These are phyloP conservation scores for Aurelia coerulea DNA, from an alignment of 30 jellyfish, hydroid and myxozoan species.

Conservation along the genomic window DNA sequence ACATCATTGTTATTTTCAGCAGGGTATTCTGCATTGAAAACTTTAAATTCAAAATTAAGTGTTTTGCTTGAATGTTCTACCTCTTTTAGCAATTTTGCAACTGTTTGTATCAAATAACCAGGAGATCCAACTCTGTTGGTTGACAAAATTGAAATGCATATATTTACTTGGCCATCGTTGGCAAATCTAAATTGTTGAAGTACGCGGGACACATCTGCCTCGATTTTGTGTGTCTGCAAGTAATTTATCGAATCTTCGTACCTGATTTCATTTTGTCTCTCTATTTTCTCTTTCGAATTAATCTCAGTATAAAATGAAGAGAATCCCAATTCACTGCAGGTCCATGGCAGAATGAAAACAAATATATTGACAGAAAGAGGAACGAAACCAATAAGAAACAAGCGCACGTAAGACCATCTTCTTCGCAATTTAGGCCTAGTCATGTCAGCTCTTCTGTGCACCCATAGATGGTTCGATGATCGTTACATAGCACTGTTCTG, in stretches of 20 bases:
- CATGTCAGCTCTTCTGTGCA: too few species aligned
- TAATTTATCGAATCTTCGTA: constrained; percentile 7
- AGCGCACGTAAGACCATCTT: too few species aligned
- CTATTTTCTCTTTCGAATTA: not conserved
- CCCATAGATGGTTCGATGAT: too few species aligned
- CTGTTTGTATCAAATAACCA: constrained; percentile 45
- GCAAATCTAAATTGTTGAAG: not conserved
- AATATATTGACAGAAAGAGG: constrained; percentile 14
- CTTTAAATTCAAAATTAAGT: constrained; percentile 4
- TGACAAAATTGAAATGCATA: constrained; percentile 23
- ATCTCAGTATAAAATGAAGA: constrained; percentile 17
- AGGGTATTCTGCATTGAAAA: constrained; percentile 39
- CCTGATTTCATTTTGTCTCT: constrained; percentile 5
- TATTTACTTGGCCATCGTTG: not conserved
- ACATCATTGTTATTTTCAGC: constrained; percentile 7
- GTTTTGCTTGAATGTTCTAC: not conserved
- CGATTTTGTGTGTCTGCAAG: not conserved
- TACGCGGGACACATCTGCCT: not conserved
- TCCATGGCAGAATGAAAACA: constrained; percentile 12
- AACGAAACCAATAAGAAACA: not conserved
- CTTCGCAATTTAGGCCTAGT: too few species aligned
- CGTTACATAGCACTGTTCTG: too few species aligned
- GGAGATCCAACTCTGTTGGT: constrained; percentile 7
- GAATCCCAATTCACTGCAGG: constrained; percentile 25
- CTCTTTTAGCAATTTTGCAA: constrained; percentile 37